Percentiles rank a stretch among this genome's conserved stretches.
These are phyloP conservation scores for Ceratothoa steindachneri DNA, from an alignment of 2,888 invertebrate genomes.

Conservation along the genomic window DNA sequence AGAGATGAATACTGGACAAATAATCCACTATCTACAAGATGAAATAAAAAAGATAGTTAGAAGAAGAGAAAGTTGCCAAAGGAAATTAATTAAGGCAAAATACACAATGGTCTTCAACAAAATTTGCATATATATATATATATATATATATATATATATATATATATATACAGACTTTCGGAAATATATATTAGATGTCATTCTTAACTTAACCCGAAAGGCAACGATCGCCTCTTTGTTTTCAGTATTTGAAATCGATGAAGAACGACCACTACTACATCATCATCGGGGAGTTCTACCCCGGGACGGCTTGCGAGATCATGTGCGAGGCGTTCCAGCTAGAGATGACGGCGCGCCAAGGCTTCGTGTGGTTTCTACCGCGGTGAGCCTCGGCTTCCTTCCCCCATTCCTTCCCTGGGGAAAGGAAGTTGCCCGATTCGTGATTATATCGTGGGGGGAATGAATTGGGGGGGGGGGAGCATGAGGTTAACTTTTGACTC, in stretches of 20 bases:
- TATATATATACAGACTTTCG: constrained; percentile 7
- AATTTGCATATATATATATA: constrained; percentile 15
- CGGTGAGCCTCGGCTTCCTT: no score
- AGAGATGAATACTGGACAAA: no score
- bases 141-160: constrained; percentile 20
- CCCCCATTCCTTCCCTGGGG: no score
- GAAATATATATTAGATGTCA: not conserved
- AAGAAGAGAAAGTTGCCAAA: no score
- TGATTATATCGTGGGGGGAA: not conserved
- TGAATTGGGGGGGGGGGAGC: not conserved
- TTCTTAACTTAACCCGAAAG: no score
- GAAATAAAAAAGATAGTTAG: no score
- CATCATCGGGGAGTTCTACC: constrained; percentile 75
- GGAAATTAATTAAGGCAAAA: no score
- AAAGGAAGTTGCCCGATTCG: no score
- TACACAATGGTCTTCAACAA: no score
- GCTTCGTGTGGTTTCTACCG: constrained; percentile 83
- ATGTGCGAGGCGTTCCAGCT: constrained; percentile 75
- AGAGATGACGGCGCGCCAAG: constrained; percentile 66
- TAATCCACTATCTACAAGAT: no score
- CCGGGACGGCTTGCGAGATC: constrained; percentile 60
- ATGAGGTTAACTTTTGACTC: not conserved
- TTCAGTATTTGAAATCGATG: constrained; percentile 64
- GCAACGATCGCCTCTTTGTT: constrained; percentile 44
- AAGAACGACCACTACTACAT: constrained; percentile 66